Conservation (phyloP, 2,797 vertebrate genomes). For the Bovichtus diacanthus region DNA sequence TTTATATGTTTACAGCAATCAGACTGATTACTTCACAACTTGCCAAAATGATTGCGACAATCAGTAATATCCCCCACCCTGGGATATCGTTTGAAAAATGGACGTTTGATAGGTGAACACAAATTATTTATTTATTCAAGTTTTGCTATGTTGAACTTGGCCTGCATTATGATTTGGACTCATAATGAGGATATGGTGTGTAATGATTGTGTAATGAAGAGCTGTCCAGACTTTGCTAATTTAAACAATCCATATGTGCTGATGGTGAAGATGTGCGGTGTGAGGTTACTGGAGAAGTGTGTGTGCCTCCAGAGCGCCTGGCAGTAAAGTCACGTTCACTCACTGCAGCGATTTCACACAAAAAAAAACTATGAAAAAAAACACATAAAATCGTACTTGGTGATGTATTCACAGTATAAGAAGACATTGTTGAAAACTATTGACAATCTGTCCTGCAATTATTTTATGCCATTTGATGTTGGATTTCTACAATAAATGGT, state of each 20-base stretch:
- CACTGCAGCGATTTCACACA: not conserved
- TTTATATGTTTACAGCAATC: not conserved
- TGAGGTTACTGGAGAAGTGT: not conserved
- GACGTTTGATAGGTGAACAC: not conserved
- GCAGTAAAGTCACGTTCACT: no score
- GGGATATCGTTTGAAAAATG: constrained; percentile 1
- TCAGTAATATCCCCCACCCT: not conserved
- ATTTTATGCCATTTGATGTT: not conserved
- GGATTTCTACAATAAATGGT: not conserved
- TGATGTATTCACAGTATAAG: not conserved
- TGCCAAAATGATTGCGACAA: not conserved
- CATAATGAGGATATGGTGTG: no score
- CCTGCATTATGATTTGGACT: no score
- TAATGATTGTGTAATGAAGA: no score
- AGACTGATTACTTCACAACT: not conserved
- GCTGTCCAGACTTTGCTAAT: constrained; percentile 8
- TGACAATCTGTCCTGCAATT: not conserved
- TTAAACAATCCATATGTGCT: constrained; percentile 4
- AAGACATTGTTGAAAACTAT: no score
- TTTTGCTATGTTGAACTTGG: not conserved
- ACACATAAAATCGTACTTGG: not conserved
- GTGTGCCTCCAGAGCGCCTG: not conserved
- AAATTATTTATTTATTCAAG: not conserved
- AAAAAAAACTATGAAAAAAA: not conserved
- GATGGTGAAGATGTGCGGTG: not conserved